Base-by-base conservation (phyloP, 2,113 vertebrate species). In the Strix uralensis region DNA sequence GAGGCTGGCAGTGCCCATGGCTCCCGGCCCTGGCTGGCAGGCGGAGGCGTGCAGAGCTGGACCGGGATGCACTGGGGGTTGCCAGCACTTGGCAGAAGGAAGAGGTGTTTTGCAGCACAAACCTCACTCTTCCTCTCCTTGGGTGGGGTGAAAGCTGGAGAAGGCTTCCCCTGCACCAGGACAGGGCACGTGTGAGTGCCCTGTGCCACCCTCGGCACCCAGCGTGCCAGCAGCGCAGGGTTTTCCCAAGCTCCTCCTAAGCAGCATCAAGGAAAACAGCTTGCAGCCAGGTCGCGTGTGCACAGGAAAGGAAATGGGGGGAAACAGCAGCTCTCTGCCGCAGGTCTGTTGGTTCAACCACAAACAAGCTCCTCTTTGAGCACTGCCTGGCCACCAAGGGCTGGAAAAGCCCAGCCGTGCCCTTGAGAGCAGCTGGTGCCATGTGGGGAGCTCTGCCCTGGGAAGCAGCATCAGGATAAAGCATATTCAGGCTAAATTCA, bases 81-180 rank as follows among this genome's bases (percentile, higher is more conserved):
- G 77, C 88, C 80, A 34, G 86, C 32, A 16, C 82, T 97, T 96
- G 96, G 97, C 95, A 94, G 58, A 63, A 82, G 57, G 51, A 81
- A 85, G 86, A 95, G 58, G 29, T 77, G 61, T 72, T 95, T 74
- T 81, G n/a, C 69, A 94, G 92, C 65, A 63, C 15, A 92, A 94
- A 46, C 14, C 47, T 20, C 46, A 12, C 38, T 69, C 73, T 69
- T 59, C 30, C 30, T 42, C 34, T 65, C 57, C 38, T 32, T 55
- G 32, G 26, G 42, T 72, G 70, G 26, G 38, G 49, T 51, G 73
- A 75, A 94, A 83, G 58, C 26, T 54, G 79, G 46, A 46, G 36
- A 81, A 32, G 38, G 26, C 23, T 57, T 81, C 34, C 51, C 23
- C 13, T 72, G 29, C 1, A 0, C 44, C 0, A 6, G 23, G 44